Base-by-base conservation (phyloP, 2,888 invertebrate genomes). In the Melipona beecheii region DNA sequence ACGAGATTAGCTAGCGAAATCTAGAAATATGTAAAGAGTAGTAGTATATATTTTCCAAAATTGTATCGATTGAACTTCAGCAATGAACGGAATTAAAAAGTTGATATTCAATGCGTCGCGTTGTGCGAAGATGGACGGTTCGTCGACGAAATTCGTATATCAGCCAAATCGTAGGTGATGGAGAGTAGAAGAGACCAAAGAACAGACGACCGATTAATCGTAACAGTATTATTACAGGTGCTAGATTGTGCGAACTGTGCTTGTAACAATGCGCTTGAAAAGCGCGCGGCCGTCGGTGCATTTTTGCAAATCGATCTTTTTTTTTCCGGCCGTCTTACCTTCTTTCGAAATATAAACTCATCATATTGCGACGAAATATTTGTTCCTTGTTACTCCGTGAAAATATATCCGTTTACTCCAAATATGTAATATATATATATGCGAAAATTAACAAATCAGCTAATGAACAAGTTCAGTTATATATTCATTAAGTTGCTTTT, bases 181-280 rank as follows among this genome's bases (percentile, higher is more conserved):
- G 87, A 88, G 87, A 87, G 85, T 80, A 86, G 81, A 87, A 87
- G 88, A 88, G 86, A 86, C 84, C 84, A 80, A 78, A 87, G 84
- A 85, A 86, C 87, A 87, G 88, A 88, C 85, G 84, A 81, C 84
- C 87, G 82, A 89, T 82, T 78, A 64, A 81, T 85, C 78, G 83
- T 76, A 76, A 85, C 73, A 74, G 43, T 43, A 85, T 87, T 79
- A 78, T 86, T 54, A 73, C 58, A 85, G 86, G 86, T 91, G 90
- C 88, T 87, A 89, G 81, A 90, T 85, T 86, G 89, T 91, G 88
- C 87, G 93, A 93, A 93, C 93, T 93, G 93, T 93, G 93, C 90
- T 93, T 93, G 93, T 89, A 85, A 93, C 93, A 92, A 92, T 89
- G 77, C 87, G 66, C 77, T 70, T 60, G 70, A 54, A 9, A 58